Conservation (phyloP, 2,888 invertebrate species). For the Lepidocyrtinus sp. region DNA sequence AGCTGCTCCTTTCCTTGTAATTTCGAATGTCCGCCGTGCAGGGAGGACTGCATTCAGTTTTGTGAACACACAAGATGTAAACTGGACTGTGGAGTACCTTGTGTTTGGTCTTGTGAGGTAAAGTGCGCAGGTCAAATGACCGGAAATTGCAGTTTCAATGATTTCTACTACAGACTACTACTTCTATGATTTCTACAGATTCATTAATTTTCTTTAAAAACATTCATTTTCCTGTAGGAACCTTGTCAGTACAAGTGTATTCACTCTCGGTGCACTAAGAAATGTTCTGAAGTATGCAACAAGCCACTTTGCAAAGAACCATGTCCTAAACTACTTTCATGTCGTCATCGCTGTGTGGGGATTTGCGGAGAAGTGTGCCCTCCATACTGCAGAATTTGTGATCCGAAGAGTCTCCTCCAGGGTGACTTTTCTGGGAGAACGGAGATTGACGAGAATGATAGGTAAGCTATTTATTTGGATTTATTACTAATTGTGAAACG, state of each 20-base stretch:
- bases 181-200: too few relatives aligned
- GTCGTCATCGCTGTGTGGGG: conserved; percentile 73
- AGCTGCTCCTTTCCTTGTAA: conserved; percentile 35
- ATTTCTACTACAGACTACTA: too few relatives aligned
- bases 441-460: neutral
- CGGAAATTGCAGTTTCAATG: too few relatives aligned
- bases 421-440: conserved; percentile 31
- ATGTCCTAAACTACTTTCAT: conserved; percentile 71
- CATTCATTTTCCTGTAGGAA: conserved; percentile 45
- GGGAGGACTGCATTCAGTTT: conserved; percentile 31
- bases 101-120: conserved; percentile 41
- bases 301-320: conserved; percentile 71
- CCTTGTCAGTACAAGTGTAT: conserved; percentile 58
- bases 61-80: conserved; percentile 66
- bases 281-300: conserved; percentile 71
- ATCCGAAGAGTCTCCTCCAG: conserved; percentile 71
- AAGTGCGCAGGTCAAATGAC: too few relatives aligned
- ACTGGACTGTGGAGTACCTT: conserved; percentile 62
- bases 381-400: conserved; percentile 76
- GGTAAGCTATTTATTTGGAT: neutral
- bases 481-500: neutral
- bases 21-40: conserved; percentile 31
- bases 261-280: conserved; percentile 55
- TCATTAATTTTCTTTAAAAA: too few relatives aligned
- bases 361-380: conserved; percentile 83